These are phyloP conservation scores for Cyprinodon tularosa DNA, from an alignment of 2,113 vertebrate genomes.

Conservation along the genomic window DNA sequence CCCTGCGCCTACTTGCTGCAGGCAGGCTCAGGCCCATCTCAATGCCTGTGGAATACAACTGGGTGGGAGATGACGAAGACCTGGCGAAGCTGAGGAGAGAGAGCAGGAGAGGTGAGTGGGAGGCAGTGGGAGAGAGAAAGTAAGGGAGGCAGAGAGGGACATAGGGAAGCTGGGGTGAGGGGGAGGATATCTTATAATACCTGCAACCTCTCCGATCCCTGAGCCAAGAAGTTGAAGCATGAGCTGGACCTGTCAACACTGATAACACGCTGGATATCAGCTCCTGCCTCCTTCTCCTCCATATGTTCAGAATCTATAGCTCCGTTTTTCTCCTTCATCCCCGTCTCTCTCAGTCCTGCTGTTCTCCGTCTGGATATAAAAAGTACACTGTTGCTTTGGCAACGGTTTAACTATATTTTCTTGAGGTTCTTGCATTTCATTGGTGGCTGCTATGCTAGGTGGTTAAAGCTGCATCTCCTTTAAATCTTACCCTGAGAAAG, in stretches of 20 bases:
- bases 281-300: conserved; percentile 57
- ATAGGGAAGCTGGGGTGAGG: conserved; percentile 60
- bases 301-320: conserved; percentile 57
- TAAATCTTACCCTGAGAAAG: conserved; percentile 61
- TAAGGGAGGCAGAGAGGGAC: conserved; percentile 55
- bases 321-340: conserved; percentile 26
- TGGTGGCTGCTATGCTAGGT: conserved; percentile 50
- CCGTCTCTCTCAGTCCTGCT: conserved; percentile 30
- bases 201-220: conserved; percentile 66
- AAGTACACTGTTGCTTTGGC: conserved; percentile 76
- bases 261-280: conserved; percentile 69
- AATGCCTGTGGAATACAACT: conserved; percentile 99
- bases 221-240: conserved; percentile 63
- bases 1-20: conserved; percentile 70
- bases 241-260: conserved; percentile 66
- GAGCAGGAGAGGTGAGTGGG: conserved; percentile 95
- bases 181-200: conserved; percentile 73
- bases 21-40: conserved; percentile 98
- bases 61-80: conserved; percentile 98
- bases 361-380: conserved; percentile 62
- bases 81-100: conserved; percentile 96
- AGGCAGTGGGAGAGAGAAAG: conserved; percentile 57
- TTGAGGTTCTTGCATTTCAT: conserved; percentile 61
- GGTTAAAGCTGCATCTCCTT: conserved; percentile 49
- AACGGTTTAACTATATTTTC: conserved; percentile 67